Evolutionary conservation across 2,888 invertebrate species (phyloP).

Genomic region (Mechanitis messenoides): DNA sequence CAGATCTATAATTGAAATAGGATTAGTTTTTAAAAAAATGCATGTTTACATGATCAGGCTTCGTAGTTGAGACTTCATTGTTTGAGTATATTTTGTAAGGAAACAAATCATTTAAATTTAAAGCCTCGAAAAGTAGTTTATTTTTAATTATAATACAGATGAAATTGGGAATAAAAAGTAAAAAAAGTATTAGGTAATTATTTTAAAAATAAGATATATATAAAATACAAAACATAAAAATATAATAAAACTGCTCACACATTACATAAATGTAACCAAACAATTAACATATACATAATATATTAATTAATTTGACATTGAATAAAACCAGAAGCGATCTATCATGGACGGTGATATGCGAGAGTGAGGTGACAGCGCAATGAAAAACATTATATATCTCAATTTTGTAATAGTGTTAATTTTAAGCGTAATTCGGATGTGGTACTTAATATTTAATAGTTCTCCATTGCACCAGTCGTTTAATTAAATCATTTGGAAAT

Average conservation of each 20-base stretch:
- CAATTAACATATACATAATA: slow-evolving; percentile 14
- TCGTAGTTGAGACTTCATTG: no score
- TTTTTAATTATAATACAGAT: no score
- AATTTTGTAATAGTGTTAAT: slow-evolving; percentile 9
- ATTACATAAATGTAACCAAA: background rate
- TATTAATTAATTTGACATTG: slow-evolving; percentile 22
- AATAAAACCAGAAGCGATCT: slow-evolving; percentile 20
- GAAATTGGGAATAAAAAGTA: no score
- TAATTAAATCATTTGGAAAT: slow-evolving; percentile 1
- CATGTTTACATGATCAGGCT: no score
- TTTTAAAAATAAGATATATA: background rate
- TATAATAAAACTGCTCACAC: background rate
- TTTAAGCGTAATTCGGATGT: slow-evolving; percentile 11
- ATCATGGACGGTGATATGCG: slow-evolving; percentile 17
- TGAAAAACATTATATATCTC: slow-evolving; percentile 8
- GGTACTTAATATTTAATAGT: slow-evolving; percentile 2
- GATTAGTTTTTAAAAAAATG: no score
- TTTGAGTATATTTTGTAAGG: no score
- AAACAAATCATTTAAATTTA: no score
- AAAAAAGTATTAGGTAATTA: no score
- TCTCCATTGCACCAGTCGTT: background rate
- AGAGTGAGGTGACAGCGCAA: slow-evolving; percentile 12
- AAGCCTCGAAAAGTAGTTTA: no score
- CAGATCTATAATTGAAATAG: no score
- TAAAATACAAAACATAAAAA: background rate